Evolutionary conservation across 1,140 invertebrate genomes (phyloP).

Genomic region (Leptinotarsa texana): DNA sequence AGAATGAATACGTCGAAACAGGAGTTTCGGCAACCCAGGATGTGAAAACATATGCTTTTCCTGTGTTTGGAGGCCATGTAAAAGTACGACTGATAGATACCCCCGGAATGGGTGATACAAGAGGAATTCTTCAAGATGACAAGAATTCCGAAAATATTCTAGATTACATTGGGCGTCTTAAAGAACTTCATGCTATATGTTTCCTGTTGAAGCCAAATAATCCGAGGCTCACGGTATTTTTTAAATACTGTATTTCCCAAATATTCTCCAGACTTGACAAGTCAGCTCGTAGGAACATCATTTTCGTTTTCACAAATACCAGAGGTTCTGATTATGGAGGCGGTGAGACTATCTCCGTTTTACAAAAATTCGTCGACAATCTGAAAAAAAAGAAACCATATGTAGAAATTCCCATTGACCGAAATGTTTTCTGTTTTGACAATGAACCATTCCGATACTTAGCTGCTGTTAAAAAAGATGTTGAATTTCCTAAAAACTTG

Average conservation of each 20-base stretch:
- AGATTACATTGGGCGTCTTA: slow-evolving; percentile 41
- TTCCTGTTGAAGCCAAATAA: slow-evolving; percentile 47
- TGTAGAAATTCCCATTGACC: slow-evolving; percentile 34
- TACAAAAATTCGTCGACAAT: slow-evolving; percentile 32
- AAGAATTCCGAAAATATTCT: slow-evolving; percentile 48
- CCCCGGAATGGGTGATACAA: slow-evolving; percentile 46
- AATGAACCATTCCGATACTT: slow-evolving; percentile 49
- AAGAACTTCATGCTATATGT: slow-evolving; percentile 47
- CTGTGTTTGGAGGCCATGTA: slow-evolving; percentile 32
- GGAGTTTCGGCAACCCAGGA: slow-evolving; percentile 49
- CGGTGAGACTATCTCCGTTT: slow-evolving; percentile 37
- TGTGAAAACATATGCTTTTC: slow-evolving; percentile 48
- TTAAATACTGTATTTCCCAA: slow-evolving; percentile 49
- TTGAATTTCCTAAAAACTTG: slow-evolving; percentile 32
- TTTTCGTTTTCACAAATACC: slow-evolving; percentile 49
- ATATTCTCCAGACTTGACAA: slow-evolving; percentile 48
- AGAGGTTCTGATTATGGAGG: slow-evolving; percentile 43
- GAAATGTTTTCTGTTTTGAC: slow-evolving; percentile 48
- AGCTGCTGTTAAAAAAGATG: slow-evolving; percentile 36
- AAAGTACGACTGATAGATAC: slow-evolving; percentile 46
- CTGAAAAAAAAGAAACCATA: slow-evolving; percentile 35
- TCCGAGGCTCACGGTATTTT: slow-evolving; percentile 39
- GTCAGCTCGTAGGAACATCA: slow-evolving; percentile 43
- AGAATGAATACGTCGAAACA: slow-evolving; percentile 40
- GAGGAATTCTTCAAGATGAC: slow-evolving; percentile 45